phyloP scores from a whole-genome alignment of 92 coral and sea anemone species.

The Parazoanthus swiftii region DNA sequence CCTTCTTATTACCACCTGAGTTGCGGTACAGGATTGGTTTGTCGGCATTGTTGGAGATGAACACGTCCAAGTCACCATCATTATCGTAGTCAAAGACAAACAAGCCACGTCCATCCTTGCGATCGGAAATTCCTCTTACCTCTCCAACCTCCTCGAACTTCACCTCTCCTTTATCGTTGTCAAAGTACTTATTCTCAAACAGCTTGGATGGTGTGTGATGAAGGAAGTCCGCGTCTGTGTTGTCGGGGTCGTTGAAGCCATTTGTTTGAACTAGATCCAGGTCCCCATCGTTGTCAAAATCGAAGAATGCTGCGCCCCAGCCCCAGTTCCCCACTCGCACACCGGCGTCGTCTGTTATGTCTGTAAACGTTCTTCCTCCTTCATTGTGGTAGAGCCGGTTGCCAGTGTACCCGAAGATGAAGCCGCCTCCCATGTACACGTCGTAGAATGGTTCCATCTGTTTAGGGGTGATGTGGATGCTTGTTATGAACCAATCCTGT shows the following conservation, averaged over 20 bases:
- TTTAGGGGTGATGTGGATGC: constrained; percentile 86
- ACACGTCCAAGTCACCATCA: constrained; percentile 95
- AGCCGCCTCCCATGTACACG: constrained; percentile 90
- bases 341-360: constrained; percentile 81
- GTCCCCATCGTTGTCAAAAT: constrained; percentile 97
- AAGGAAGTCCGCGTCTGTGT: constrained; percentile 94
- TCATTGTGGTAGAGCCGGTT: constrained; percentile 79
- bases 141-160: constrained; percentile 81
- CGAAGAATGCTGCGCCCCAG: constrained; percentile 97
- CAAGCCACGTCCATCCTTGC: constrained; percentile 88
- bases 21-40: constrained; percentile 90
- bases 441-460: constrained; percentile 93
- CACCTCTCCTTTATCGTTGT: constrained; percentile 62
- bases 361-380: constrained; percentile 87
- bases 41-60: constrained; percentile 76
- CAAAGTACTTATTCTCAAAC: constrained; percentile 75
- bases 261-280: constrained; percentile 92
- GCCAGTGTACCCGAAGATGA: constrained; percentile 94
- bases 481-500: constrained; percentile 96
- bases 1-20: constrained; percentile 82
- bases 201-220: constrained; percentile 90
- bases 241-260: constrained; percentile 96
- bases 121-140: constrained; percentile 76
- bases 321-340: constrained; percentile 93
- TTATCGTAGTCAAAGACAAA: constrained; percentile 95